Conservation (phyloP, 2,113 vertebrate species). For the Madoqua kirkii region DNA sequence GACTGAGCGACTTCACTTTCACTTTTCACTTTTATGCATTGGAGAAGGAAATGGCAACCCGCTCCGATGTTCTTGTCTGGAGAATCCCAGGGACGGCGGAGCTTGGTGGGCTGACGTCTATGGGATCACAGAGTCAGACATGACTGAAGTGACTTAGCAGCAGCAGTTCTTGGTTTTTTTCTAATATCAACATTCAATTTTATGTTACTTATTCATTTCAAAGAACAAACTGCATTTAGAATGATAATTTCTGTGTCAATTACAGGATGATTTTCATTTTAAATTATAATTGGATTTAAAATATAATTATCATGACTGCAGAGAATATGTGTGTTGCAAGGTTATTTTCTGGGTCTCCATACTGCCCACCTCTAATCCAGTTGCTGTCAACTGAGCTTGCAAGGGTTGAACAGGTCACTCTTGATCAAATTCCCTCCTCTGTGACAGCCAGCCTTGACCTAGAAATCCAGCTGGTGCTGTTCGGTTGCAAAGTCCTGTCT, state of each 20-base stretch:
- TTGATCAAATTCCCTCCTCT: not conserved
- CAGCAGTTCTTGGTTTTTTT: not conserved
- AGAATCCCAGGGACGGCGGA: no score
- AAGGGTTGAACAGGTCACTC: not conserved
- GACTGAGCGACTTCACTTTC: no score
- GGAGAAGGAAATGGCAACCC: no score
- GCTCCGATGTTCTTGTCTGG: no score
- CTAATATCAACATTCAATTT: not conserved
- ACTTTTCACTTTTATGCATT: no score
- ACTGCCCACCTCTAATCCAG: fast-evolving
- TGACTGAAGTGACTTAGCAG: no score
- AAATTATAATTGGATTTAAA: not conserved
- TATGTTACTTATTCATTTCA: not conserved
- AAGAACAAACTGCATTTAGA: not conserved
- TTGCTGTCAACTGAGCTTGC: not conserved
- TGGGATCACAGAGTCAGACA: no score
- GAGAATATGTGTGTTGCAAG: not conserved
- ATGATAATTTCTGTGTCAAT: not conserved
- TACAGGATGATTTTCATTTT: not conserved
- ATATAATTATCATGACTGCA: not conserved
- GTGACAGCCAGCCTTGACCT: not conserved
- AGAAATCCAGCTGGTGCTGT: not conserved
- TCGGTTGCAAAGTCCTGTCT: not conserved
- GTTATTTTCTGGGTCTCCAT: not conserved
- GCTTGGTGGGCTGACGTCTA: no score